Evolutionary conservation across 1,140 invertebrate species (phyloP), one percentile per base, ranked within the genome.

Genomic region (Drosophila eugracilis): DNA sequence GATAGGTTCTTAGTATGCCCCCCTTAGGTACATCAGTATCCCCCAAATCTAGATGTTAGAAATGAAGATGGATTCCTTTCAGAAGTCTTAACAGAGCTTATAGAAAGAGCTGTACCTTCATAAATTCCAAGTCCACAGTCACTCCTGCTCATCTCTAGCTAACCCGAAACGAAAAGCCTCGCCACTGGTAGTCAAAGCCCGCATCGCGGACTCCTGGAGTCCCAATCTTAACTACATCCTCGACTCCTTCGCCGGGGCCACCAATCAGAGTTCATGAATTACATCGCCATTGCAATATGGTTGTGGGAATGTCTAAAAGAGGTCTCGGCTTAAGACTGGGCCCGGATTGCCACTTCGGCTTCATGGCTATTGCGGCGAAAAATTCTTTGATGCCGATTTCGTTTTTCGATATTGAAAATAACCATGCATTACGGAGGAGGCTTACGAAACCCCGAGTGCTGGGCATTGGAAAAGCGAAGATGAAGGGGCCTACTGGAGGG

Each of bases 331-430:
- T 42, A 26, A 49, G 47, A 39, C 14, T 14, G 57, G 14, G 17
- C 22, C 4, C n/a, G 12, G 36, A 32, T 37, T 65, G 36, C 41
- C 42, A 17, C 49, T 58, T 52, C 22, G 6, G 14, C 41, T 42
- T 54, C 34, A 36, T 41, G 42, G 37, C 54, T 55, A 58, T 37
- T 58, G 74, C 86, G 86, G 86, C 85, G 75, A 81, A 73, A 74
- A 58, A 63, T 78, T 76, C 80, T 89, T 89, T 89, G 86, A 89
- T 81, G 86, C 80, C 85, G 86, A 89, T 89, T 89, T 89, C 80
- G 89, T 80, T 81, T 89, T 89, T 81, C 59, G 86, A 89, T 89
- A 89, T 85, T 89, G 86, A 73, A 89, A 85, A 89, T 85, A 89
- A 89, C 85, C 85, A 66, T 84, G 85, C 75, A 88, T 88, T 88